These are phyloP conservation scores for Caretta caretta DNA, from an alignment of 2,113 vertebrate species.

Conservation along the genomic window DNA sequence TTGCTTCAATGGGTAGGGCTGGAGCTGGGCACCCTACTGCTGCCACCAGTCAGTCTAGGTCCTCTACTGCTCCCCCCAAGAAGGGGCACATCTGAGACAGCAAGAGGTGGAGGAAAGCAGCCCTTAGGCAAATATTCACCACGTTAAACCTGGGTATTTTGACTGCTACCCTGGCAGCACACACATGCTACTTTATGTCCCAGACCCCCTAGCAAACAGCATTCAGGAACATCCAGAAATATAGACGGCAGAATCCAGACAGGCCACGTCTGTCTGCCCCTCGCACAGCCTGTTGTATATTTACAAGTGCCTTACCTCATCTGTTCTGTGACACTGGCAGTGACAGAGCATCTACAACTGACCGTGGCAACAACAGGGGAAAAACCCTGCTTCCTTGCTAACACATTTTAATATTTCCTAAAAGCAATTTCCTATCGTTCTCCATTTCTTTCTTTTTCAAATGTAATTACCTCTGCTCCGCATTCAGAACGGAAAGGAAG, in stretches of 20 bases:
- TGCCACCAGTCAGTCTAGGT: background rate
- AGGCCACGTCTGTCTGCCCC: rapidly evolving
- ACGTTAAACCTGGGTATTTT: rapidly evolving
- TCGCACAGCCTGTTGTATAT: background rate
- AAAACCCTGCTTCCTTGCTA: background rate
- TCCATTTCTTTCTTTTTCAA: background rate
- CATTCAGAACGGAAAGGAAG: too few species aligned
- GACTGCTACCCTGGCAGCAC: too few species aligned
- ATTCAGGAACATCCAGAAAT: rapidly evolving
- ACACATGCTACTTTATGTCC: background rate
- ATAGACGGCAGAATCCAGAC: rapidly evolving
- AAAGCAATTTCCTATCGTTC: background rate
- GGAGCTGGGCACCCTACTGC: background rate
- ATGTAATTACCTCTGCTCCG: background rate
- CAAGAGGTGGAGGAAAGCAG: background rate
- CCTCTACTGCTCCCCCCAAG: background rate
- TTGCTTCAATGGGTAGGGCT: background rate
- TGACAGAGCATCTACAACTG: background rate
- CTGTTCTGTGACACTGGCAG: rapidly evolving
- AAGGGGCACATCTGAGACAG: background rate
- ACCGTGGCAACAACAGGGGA: background rate
- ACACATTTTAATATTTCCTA: too few species aligned
- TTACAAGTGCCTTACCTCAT: rapidly evolving
- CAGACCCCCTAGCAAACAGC: background rate
- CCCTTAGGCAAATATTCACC: rapidly evolving